These are phyloP conservation scores for Holcopasites calliopsidis DNA, from an alignment of 1,140 invertebrate species.

Conservation along the genomic window DNA sequence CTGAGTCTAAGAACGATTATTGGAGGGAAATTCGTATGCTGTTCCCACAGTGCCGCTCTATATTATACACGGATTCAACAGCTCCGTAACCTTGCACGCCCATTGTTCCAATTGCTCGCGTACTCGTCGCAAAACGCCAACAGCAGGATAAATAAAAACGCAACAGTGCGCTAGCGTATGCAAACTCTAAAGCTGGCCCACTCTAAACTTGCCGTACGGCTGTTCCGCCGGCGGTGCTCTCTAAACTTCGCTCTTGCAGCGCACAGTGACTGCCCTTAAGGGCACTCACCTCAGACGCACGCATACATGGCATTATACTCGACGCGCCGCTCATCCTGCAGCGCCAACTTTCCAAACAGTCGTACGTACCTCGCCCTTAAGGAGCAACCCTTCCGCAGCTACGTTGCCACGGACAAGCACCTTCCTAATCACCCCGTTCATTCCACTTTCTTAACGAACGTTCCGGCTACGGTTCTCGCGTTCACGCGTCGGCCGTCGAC, in stretches of 20 bases:
- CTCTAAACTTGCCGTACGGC: neutral
- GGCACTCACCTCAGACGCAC: neutral
- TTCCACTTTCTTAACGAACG: neutral
- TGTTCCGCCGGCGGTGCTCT: neutral
- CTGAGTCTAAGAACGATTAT: no score
- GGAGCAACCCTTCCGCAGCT: neutral
- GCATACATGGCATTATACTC: neutral
- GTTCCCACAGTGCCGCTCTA: no score
- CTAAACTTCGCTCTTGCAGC: neutral
- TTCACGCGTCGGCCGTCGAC: neutral
- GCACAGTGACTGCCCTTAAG: neutral
- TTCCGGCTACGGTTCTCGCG: neutral
- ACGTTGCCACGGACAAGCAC: neutral
- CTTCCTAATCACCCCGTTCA: neutral
- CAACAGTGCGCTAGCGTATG: neutral
- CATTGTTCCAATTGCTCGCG: neutral
- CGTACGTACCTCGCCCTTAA: neutral
- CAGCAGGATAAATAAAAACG: constrained; percentile 14
- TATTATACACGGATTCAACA: neutral
- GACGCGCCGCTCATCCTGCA: neutral
- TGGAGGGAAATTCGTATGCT: no score
- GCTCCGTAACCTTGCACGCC: neutral
- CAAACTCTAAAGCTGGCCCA: neutral
- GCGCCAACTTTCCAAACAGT: neutral
- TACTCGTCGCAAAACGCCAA: neutral